Evolutionary conservation across 1,140 invertebrate genomes (phyloP).

Genomic region (Tribolium madens): DNA sequence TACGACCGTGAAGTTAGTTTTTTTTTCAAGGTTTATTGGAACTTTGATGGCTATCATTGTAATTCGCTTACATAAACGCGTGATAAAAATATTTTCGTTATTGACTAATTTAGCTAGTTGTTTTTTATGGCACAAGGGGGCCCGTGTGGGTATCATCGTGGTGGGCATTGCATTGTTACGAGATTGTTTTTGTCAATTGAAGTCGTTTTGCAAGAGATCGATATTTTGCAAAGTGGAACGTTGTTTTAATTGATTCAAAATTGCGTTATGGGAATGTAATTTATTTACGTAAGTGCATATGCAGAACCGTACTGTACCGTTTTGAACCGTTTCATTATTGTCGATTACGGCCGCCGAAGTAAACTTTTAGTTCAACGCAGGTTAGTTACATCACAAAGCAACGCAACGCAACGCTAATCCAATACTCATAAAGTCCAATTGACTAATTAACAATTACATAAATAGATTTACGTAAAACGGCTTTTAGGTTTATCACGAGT

Average conservation of each 20-base stretch:
- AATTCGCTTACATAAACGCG: constrained; percentile 44
- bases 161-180: constrained; percentile 1
- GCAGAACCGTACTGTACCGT: background rate
- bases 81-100: constrained; percentile 46
- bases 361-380: background rate
- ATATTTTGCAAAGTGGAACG: constrained; percentile 13
- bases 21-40: constrained; percentile 43
- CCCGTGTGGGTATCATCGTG: constrained; percentile 23
- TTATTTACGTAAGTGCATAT: constrained; percentile 34
- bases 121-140: constrained; percentile 19
- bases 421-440: constrained; percentile 18
- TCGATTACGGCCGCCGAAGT: background rate
- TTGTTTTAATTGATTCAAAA: constrained; percentile 29
- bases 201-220: no score
- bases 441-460: constrained; percentile 32
- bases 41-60: constrained; percentile 43
- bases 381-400: constrained; percentile 3
- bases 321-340: background rate
- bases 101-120: constrained; percentile 42
- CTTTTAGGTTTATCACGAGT: constrained; percentile 12
- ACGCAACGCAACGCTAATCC: constrained; percentile 5
- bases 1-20: constrained; percentile 40
- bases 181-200: constrained; percentile 7
- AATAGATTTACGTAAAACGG: constrained; percentile 28
- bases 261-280: constrained; percentile 24